Percentiles rank a stretch among this genome's conserved stretches.
These are phyloP conservation scores for Acromyrmex echinatior DNA, from an alignment of 1,140 invertebrate species.

Conservation along the genomic window DNA sequence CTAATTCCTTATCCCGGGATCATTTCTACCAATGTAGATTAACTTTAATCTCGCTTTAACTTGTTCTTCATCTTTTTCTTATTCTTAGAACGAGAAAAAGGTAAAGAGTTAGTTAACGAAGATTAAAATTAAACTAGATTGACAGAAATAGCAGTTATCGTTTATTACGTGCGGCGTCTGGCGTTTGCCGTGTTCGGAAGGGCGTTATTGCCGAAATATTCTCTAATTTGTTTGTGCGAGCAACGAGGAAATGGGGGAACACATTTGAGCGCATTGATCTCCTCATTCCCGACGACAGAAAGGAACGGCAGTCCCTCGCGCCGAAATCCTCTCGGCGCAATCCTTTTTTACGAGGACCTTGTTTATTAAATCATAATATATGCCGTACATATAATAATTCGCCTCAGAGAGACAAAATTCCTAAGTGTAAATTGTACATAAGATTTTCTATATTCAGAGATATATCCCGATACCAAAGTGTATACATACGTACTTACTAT, in stretches of 20 bases:
- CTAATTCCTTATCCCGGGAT: background rate
- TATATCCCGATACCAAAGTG: constrained; percentile 45
- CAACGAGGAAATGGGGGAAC: background rate
- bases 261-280: background rate
- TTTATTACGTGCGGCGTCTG: constrained; percentile 2
- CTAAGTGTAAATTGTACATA: constrained; percentile 68
- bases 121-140: too few relatives aligned
- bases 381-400: constrained; percentile 47
- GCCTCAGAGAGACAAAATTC: constrained; percentile 38
- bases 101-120: too few relatives aligned
- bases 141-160: background rate
- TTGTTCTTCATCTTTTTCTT: too few relatives aligned
- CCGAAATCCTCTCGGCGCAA: background rate
- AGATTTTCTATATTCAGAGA: constrained; percentile 68
- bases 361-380: constrained; percentile 41
- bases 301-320: constrained; percentile 23
- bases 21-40: too few relatives aligned
- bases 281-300: constrained; percentile 12
- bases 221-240: background rate
- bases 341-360: constrained; percentile 57
- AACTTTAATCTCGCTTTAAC: too few relatives aligned
- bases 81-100: too few relatives aligned
- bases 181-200: background rate
- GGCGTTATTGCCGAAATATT: background rate
- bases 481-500: constrained; percentile 34